Conservation (phyloP, 2,113 vertebrate genomes). For the Pelusios castaneus region DNA sequence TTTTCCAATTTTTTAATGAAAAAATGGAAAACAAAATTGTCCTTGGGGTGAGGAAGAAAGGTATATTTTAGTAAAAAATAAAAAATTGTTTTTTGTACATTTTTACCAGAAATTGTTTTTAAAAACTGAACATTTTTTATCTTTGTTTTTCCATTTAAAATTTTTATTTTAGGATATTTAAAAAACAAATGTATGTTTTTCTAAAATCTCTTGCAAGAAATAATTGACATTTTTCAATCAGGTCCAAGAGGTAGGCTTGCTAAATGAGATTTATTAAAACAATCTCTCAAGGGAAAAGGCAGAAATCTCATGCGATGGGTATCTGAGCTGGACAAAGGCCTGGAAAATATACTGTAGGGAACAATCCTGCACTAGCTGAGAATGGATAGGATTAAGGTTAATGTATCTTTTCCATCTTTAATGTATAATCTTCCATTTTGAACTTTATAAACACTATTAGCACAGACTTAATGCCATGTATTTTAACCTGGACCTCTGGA, state of each 20-base stretch:
- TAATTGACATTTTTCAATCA: not conserved
- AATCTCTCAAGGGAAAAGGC: not conserved
- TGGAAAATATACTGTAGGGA: not conserved
- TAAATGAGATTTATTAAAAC: not conserved
- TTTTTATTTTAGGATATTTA: not conserved
- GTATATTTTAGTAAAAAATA: not conserved
- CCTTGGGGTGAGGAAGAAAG: not conserved
- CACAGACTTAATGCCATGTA: rapidly evolving
- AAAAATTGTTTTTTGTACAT: not conserved
- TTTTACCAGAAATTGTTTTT: not conserved
- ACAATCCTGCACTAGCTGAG: not conserved
- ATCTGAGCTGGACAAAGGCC: not conserved
- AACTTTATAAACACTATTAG: rapidly evolving
- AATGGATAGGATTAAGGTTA: not conserved
- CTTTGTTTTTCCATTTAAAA: not conserved
- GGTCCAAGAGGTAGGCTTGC: not conserved
- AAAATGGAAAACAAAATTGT: not conserved
- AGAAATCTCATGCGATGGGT: not conserved
- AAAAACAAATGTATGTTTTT: not conserved
- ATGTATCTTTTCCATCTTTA: not conserved
- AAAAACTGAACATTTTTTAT: not conserved
- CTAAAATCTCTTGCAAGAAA: not conserved
- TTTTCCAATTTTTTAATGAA: not conserved
- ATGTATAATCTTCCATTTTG: not conserved
- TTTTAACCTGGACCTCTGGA: not conserved